phyloP scores from a whole-genome alignment of 2,113 vertebrate genomes.

The Delphinapterus leucas region DNA sequence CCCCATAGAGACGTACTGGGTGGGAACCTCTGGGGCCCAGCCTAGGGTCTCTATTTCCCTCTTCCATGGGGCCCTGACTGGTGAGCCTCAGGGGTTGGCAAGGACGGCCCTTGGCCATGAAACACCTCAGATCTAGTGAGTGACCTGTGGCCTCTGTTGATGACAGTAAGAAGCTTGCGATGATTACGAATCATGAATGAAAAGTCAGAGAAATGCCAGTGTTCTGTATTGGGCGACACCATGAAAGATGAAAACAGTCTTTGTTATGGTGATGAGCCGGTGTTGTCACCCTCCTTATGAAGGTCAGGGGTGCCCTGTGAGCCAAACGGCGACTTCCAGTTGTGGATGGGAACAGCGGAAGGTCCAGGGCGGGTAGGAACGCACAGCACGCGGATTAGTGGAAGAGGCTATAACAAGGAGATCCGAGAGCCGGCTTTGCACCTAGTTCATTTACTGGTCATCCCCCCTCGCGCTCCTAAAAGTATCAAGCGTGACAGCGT shows the following conservation, averaged over 20 bases:
- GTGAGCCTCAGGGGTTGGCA: neutral
- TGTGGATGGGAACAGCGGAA: fast-evolving
- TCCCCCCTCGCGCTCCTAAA: neutral
- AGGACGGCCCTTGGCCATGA: fast-evolving
- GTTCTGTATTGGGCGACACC: neutral
- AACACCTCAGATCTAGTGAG: neutral
- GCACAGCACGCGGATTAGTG: neutral
- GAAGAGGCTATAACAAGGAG: neutral
- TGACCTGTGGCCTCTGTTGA: neutral
- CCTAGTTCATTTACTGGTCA: neutral
- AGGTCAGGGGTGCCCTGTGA: no score
- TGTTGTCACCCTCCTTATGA: fast-evolving
- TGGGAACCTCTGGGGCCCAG: fast-evolving
- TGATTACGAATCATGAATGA: neutral
- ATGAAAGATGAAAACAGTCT: neutral
- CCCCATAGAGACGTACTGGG: fast-evolving
- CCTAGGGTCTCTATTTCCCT: neutral
- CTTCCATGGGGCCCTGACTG: no score
- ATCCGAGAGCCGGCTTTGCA: neutral
- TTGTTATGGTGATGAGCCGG: neutral
- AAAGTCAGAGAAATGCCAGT: neutral
- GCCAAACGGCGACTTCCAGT: neutral
- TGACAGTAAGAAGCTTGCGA: neutral
- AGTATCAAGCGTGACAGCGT: neutral
- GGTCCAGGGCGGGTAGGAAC: fast-evolving